Conservation (phyloP, 2,113 vertebrate species). For the Ochotona princeps region DNA sequence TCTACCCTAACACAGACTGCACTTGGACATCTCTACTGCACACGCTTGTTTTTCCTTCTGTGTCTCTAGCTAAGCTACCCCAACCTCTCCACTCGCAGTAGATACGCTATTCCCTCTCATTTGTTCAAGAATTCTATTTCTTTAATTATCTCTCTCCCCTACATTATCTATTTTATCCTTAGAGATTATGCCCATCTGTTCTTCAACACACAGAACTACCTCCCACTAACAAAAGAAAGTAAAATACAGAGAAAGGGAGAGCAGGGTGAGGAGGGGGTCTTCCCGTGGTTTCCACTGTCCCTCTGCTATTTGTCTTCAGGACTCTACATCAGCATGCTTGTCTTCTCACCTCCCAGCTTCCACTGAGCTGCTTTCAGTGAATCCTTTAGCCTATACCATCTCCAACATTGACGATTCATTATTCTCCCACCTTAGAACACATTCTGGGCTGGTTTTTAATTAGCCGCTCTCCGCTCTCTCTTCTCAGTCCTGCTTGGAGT, state of each 20-base stretch:
- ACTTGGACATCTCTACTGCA: accelerated
- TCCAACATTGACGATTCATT: neutral
- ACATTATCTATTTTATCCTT: constrained; percentile 58
- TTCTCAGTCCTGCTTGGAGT: neutral
- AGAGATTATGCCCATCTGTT: constrained; percentile 62
- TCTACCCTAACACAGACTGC: accelerated
- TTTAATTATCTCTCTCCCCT: constrained; percentile 57
- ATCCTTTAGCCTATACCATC: accelerated
- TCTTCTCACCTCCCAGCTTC: neutral
- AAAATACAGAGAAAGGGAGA: constrained; percentile 1
- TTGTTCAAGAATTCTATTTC: neutral
- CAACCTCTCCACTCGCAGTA: neutral
- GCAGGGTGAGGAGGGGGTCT: neutral
- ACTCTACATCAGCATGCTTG: neutral
- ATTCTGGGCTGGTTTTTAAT: neutral
- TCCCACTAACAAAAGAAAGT: constrained; percentile 43
- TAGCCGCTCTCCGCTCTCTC: neutral
- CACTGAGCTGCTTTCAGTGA: accelerated
- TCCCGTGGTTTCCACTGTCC: neutral
- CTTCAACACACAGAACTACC: constrained; percentile 19
- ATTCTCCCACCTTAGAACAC: neutral
- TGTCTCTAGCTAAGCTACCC: accelerated
- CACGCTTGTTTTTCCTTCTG: accelerated
- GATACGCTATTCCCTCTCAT: neutral
- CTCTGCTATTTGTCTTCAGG: neutral